These are phyloP conservation scores for Epinotia demarniana DNA, from an alignment of 2,888 invertebrate species.

Conservation along the genomic window DNA sequence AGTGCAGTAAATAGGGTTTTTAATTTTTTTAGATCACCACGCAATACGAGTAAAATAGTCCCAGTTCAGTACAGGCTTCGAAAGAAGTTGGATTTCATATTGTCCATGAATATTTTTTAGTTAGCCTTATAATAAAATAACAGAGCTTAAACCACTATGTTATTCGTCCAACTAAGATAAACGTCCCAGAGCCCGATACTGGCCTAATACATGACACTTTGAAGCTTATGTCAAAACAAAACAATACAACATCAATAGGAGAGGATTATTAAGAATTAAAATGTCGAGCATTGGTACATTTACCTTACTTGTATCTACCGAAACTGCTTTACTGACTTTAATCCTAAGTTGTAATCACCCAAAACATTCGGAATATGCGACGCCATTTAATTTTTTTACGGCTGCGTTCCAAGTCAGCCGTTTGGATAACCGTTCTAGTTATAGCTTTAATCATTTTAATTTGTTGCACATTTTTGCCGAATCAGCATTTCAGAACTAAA, in stretches of 20 bases:
- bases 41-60: neutral
- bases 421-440: slow-evolving; percentile 24
- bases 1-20: neutral
- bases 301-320: too few relatives aligned
- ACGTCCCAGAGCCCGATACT: too few relatives aligned
- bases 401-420: slow-evolving; percentile 11
- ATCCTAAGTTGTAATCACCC: neutral
- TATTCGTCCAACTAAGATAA: too few relatives aligned
- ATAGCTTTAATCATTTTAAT: slow-evolving; percentile 23
- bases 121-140: too few relatives aligned
- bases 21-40: neutral
- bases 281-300: too few relatives aligned
- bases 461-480: slow-evolving; percentile 11
- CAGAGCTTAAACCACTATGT: too few relatives aligned
- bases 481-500: neutral
- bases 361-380: slow-evolving; percentile 24
- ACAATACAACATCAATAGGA: too few relatives aligned
- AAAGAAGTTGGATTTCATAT: too few relatives aligned
- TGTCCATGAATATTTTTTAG: too few relatives aligned
- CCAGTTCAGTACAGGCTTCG: neutral
- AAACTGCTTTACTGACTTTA: slow-evolving; percentile 5
- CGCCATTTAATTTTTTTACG: slow-evolving; percentile 11
- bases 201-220: too few relatives aligned
- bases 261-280: too few relatives aligned
- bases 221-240: too few relatives aligned